phyloP scores from a whole-genome alignment of 2,113 vertebrate species.

The Scophthalmus maximus region DNA sequence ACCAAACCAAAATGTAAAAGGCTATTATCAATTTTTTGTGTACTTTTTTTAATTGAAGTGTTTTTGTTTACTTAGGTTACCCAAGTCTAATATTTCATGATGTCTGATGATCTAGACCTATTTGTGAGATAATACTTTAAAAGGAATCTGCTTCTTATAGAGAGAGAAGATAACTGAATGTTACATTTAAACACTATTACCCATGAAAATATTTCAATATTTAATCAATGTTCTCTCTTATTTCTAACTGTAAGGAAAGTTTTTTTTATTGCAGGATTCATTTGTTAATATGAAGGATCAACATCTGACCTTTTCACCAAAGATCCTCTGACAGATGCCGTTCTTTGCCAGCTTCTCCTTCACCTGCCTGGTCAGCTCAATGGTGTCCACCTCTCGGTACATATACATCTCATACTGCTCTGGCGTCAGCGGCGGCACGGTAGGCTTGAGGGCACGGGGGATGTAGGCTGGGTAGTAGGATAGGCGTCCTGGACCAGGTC shows the following conservation, averaged over 20 bases:
- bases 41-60: background rate
- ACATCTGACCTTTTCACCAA: slow-evolving; percentile 94
- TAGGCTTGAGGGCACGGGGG: slow-evolving; percentile 93
- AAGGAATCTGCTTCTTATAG: too few species aligned
- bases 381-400: slow-evolving; percentile 98
- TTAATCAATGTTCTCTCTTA: background rate
- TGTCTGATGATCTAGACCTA: background rate
- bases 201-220: too few species aligned
- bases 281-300: background rate
- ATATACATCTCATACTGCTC: slow-evolving; percentile 99
- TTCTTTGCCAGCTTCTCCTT: slow-evolving; percentile 99
- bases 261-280: rapidly evolving
- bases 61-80: background rate
- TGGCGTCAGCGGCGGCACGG: slow-evolving; percentile 93
- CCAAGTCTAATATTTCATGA: background rate
- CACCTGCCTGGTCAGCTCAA: slow-evolving; percentile 96
- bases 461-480: slow-evolving; percentile 92
- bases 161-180: too few species aligned
- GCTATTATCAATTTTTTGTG: too few species aligned
- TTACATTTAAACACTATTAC: too few species aligned
- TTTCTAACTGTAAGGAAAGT: background rate
- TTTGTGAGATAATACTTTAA: too few species aligned
- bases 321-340: slow-evolving; percentile 98
- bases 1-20: too few species aligned
- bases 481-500: slow-evolving; percentile 74